Conservation (phyloP, 2,113 vertebrate genomes). For the Neogale vison region DNA sequence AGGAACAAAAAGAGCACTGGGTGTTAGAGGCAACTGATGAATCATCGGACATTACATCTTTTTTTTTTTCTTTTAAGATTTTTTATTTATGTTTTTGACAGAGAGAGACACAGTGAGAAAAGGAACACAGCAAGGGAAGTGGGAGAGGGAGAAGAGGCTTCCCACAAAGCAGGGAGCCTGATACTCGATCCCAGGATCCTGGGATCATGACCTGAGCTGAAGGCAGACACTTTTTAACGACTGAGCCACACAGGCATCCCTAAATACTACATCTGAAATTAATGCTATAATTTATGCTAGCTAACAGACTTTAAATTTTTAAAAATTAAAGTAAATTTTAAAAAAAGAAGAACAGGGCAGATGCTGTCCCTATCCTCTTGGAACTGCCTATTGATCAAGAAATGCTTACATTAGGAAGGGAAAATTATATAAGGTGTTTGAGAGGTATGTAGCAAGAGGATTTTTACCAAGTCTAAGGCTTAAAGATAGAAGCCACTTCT, state of each 20-base stretch:
- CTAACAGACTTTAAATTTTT: too few relatives aligned
- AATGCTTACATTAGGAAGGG: background rate
- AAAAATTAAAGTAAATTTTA: too few relatives aligned
- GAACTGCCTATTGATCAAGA: background rate
- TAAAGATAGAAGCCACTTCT: background rate
- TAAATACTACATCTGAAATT: background rate
- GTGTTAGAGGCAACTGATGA: background rate
- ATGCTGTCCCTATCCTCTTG: background rate
- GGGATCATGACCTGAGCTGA: too few relatives aligned
- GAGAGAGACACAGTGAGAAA: too few relatives aligned
- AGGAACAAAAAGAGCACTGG: background rate
- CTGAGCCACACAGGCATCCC: too few relatives aligned
- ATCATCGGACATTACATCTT: background rate
- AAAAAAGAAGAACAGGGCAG: background rate
- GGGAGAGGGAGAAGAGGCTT: too few relatives aligned
- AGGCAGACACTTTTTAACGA: too few relatives aligned
- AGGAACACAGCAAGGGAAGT: too few relatives aligned
- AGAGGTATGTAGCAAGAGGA: background rate
- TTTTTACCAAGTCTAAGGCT: background rate
- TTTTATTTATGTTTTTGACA: too few relatives aligned
- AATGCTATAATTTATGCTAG: background rate
- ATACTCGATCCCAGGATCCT: too few relatives aligned
- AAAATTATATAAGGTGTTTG: background rate
- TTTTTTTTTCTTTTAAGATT: too few relatives aligned
- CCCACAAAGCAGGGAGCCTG: too few relatives aligned